Evolutionary conservation across 2,113 vertebrate genomes (phyloP), one percentile per base, ranked within the genome.

Genomic region (Actenoides hombroni): DNA sequence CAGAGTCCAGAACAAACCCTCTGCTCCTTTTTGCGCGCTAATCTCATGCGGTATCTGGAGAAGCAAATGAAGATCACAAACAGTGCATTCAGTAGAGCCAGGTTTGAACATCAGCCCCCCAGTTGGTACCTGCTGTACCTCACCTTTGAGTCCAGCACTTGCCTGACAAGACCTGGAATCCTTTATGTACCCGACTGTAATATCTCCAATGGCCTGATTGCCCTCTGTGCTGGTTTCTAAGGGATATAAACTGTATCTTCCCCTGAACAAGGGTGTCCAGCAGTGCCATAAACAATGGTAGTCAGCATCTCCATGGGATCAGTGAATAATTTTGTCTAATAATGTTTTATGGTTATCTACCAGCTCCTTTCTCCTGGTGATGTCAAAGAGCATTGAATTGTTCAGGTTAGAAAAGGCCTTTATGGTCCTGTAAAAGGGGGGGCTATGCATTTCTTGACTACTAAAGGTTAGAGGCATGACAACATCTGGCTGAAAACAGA

Each of bases 1-100:
- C 42, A 28, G 69, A 18, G 0, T 31, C 51, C 21, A 2, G 25
- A 39, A 40, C 57, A 63, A 54, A 60, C 46, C 40, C 54, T 28
- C 14, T 0, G 1, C n/a, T 40, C 57, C 24, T 11, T 42, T 57
- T 8, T 51, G 35, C 2, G 0, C 7, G 0, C 13, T 17, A 1
- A 16, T 29, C 28, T 21, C 10, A 2, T 2, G 21, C 10, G 2
- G 1, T 5, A 1, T 2, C 57, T 24, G 21, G 18, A 78, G 35
- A 29, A 64, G 84, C 67, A 28, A 13, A 1, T 20, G 9, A 13
- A 21, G 11, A 8, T 33, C 28, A 35, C 6, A 49, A 16, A n/a
- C 1, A 7, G 35, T 13, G 40, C 24, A 4, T 19, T 29, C 48
- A 21, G 23, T 12, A 25, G n/a, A 46, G 75, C 37, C 4, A 6